These are phyloP conservation scores for Nixonia krombeini DNA, from an alignment of 1,140 invertebrate genomes.

Conservation along the genomic window DNA sequence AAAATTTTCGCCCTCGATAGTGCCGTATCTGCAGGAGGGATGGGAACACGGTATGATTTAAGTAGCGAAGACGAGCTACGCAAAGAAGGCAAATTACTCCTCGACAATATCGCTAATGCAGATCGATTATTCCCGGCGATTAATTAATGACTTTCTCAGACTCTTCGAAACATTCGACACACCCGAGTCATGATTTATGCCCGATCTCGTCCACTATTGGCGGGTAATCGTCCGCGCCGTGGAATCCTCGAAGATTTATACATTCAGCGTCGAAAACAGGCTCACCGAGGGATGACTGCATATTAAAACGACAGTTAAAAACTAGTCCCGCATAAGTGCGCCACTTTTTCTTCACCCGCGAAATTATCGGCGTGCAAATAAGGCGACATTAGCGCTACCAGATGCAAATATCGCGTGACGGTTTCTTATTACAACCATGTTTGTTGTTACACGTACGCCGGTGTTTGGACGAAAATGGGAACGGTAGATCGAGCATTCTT, in stretches of 20 bases:
- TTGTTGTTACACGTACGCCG: slow-evolving; percentile 22
- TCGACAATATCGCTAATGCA: too few species aligned
- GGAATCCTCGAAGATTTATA: slow-evolving; percentile 13
- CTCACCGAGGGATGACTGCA: neutral
- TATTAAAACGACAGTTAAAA: slow-evolving; percentile 35
- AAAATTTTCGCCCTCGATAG: too few species aligned
- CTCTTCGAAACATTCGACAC: slow-evolving; percentile 19
- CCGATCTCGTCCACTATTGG: slow-evolving; percentile 11
- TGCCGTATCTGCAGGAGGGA: too few species aligned
- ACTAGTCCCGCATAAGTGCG: slow-evolving; percentile 17
- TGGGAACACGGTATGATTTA: slow-evolving; percentile 27
- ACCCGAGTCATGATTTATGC: slow-evolving; percentile 13
- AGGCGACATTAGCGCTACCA: slow-evolving; percentile 28
- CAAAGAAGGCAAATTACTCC: slow-evolving; percentile 19
- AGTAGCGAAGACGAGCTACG: slow-evolving; percentile 8
- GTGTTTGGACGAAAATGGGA: slow-evolving; percentile 24
- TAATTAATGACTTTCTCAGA: slow-evolving; percentile 23
- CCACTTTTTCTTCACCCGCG: slow-evolving; percentile 21
- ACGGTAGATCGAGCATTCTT: too few species aligned
- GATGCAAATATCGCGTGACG: slow-evolving; percentile 49
- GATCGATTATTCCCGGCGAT: slow-evolving; percentile 18
- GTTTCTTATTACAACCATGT: slow-evolving; percentile 29
- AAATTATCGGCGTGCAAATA: slow-evolving; percentile 33
- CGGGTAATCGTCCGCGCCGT: slow-evolving; percentile 16
- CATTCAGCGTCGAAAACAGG: slow-evolving; percentile 14